Base-by-base conservation (phyloP, 2,888 invertebrate species). In the Agrotis segetum region DNA sequence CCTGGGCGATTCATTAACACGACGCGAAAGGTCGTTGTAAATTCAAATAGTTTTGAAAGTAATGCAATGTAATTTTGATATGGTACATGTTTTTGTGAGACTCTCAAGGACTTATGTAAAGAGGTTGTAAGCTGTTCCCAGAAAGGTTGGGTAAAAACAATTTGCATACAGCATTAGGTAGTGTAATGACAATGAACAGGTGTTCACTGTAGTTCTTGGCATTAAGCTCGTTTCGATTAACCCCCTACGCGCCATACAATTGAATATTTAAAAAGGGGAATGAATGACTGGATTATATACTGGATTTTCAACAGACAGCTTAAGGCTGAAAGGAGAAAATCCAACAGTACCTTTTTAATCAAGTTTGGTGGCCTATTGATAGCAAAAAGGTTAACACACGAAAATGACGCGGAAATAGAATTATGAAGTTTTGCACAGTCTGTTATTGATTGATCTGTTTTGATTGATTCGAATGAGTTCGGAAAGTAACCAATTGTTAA, bases 1-100 rank as follows among this genome's bases (percentile, higher is more conserved):
- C 34, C 62, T 77, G 53, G 53, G 62, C 55, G 50, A 79, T 84
- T 82, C 84, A 77, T 82, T 82, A 73, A 71, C 70, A 69, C 73
- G 67, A 62, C 67, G 59, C 58, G 62, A 46, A 53, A 75, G 46
- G 59, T 56, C 61, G 67, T 70, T 63, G 67, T 61, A 11, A 74
- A 64, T 64, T 63, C 55, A 71, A 86, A 82, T 78, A 80, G 77
- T 75, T 75, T 49, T 50, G 24, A 72, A 71, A 79, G 55, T 65
- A 67, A 67, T 66, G 60, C 53, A 55, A 67, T 81, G 21, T 63
- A 62, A 66, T 79, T 73, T 50, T 47, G 34, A 40, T 62, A n/a
- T 49, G 7, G 47, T 61, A 44, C 9, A 17, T 56, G 71, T 53
- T 53, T 67, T 49, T 50, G 14, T 49, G 34, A 49, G 16, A 40